Conservation (phyloP, 2,797 vertebrate species). For the Petrocephalus sullivani region DNA sequence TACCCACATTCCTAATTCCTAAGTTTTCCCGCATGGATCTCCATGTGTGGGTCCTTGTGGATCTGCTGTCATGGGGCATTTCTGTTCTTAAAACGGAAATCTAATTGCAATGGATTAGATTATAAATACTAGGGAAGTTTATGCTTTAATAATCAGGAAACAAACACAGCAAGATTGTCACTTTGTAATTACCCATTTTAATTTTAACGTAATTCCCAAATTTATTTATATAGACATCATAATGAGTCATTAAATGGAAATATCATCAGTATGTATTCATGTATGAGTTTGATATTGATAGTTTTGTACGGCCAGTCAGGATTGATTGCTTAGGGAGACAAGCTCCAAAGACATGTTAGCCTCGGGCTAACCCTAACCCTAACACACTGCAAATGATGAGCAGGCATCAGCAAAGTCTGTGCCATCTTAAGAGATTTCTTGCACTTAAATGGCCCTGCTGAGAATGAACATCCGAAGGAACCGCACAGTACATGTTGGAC, state of each 20-base stretch:
- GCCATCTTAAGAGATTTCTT: neutral
- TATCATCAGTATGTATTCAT: neutral
- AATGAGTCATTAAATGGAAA: neutral
- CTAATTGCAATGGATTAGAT: neutral
- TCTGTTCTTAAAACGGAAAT: conserved; percentile 1
- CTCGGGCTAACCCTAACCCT: neutral
- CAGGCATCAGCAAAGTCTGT: neutral
- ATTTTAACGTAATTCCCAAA: neutral
- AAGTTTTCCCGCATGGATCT: neutral
- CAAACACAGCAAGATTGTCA: neutral
- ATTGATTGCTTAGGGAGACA: neutral
- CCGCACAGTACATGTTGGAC: neutral
- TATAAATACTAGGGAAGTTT: neutral
- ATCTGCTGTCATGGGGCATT: neutral
- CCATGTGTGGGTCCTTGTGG: neutral
- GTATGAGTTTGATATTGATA: neutral
- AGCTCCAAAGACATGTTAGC: neutral
- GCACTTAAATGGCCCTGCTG: neutral
- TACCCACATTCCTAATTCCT: neutral
- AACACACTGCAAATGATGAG: neutral
- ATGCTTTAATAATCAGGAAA: neutral
- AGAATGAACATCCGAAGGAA: neutral
- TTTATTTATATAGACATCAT: neutral
- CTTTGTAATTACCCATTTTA: neutral
- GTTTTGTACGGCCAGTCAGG: neutral